Evolutionary conservation across 2,797 vertebrate genomes (phyloP), one percentile per base, ranked within the genome.

Genomic region (Enteromius paludinosus): DNA sequence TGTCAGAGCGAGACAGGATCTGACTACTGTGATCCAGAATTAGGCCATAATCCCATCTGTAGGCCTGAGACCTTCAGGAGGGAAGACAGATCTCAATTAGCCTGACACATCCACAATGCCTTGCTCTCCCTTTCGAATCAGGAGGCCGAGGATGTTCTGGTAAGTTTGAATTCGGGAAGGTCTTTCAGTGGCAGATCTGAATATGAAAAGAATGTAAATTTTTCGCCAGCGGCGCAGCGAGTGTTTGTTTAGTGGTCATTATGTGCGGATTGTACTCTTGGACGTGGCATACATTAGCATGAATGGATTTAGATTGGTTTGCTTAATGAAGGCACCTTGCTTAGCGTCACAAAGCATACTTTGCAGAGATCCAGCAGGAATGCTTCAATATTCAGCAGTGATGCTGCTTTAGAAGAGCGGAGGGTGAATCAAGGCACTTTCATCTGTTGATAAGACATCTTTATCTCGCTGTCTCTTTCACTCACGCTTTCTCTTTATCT

Each of bases 91-190:
- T 62, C 25, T 74, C 62, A 61, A n/a, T 73, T 71, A 30, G 68
- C 68, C 62, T 79, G 62, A 38, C 70, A 75, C 49, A 82, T 59
- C 54, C 85, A 91, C 86, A 85, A 93, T 94, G 92, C 92, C 91
- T 17, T 93, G 91, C 86, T 94, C 92, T 72, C 92, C 91, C 87
- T 93, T 95, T 81, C 83, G 91, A 87, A 89, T 93, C 1, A 89
- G 90, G 83, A 92, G 83, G 84, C 90, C 90, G 6, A 92, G 83
- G 85, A 94, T 91, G 84, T 89, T 92, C 84, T 93, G 93, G 92
- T 94, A 90, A 94, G 92, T 94, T 83, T 79, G 66, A 75, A 64
- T 75, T 74, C 43, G 6, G 49, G 10, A 65, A 43, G 79, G 64
- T 43, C 41, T 25, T 82, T 79, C 71, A 78, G 54, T 79, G 75